Evolutionary conservation across 2,797 vertebrate species (phyloP), one percentile per base, ranked within the genome.

Genomic region (Alca torda): DNA sequence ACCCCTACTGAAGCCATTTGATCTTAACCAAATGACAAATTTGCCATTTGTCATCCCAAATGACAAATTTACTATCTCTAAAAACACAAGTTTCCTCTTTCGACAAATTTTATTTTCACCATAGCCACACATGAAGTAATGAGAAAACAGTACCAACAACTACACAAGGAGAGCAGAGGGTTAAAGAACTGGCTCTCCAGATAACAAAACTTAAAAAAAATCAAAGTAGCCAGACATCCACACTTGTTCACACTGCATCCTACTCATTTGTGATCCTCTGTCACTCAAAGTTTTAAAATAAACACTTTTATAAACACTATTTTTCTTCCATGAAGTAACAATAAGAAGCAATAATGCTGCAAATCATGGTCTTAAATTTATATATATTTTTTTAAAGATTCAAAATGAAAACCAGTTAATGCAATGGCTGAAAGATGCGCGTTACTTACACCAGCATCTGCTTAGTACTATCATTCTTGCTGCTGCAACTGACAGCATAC

Each of bases 91-190:
- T 53, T 56, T 54, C 51, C 33, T 51, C 43, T 83, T 87, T n/a
- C 1, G 3, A 51, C 5, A 57, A 41, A 56, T 57, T 54, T 45
- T 75, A 33, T n/a, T 82, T 91, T 68, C 21, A 74, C n/a, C 77
- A 53, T 4, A 74, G 19, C 9, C 31, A 48, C 1, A 0, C 8
- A 78, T 5, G 13, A 81, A 68, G 10, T 30, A 48, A 35, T 26
- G n/a, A 72, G 68, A 64, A 79, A 89, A 59, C 11, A 54, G 35
- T 30, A 83, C 41, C n/a, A 69, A 43, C 10, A 30, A 75, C 24
- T 26, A 70, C 1, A 0, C 1, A 0, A 54, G 56, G 35, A 59
- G 33, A 85, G 21, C 11, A 72, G 15, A 61, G 8, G 10, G 30
- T 33, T 57, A 39, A 60, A 74, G n/a, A 79, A 23, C 24, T 69